Base-by-base conservation (phyloP, 2,113 vertebrate species). In the Microcebus murinus region DNA sequence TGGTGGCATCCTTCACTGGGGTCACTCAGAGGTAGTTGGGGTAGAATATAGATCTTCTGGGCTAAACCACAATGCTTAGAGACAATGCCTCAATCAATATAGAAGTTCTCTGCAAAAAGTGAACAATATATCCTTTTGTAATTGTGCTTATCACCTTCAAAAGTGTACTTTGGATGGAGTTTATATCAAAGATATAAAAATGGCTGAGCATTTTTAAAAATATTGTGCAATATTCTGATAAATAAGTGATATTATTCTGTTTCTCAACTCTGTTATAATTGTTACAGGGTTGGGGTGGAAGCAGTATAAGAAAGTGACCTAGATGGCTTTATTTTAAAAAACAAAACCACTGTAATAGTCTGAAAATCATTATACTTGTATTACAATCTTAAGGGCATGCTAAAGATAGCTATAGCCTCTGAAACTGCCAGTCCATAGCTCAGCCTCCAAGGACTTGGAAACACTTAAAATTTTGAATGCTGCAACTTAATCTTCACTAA, bases 401-500 rank as follows among this genome's bases (percentile, higher is more conserved):
- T 59, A 95, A 87, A 90, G 77, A 93, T 39, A 88, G 67, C 85
- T 74, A 59, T 52, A 82, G 6, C 84, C 87, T 97, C 63, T 89
- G 57, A 45, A 93, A 34, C 25, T 70, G 31, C 48, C 80, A 84
- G 61, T 42, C 71, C 57, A 29, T 34, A 84, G 15, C 61, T 94
- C 18, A 52, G 71, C 36, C 94, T 83, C 87, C 18, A 61, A 94
- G 76, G 95, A 88, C 8, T 84, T 27, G 39, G 95, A 97, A 92
- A 29, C 57, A 93, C 20, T 91, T 90, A 94, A 5, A 68, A 23
- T 63, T 96, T 93, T 88, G 87, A 96, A 94, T 91, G 81, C 63
- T 83, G 17, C 74, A 87, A 74, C 89, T 96, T 92, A 97, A 97
- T 96, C 76, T 96, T 96, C 94, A 88, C 50, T 86, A 90, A 77